Conservation (phyloP, 2,797 vertebrate genomes). For the Lates japonicus region DNA sequence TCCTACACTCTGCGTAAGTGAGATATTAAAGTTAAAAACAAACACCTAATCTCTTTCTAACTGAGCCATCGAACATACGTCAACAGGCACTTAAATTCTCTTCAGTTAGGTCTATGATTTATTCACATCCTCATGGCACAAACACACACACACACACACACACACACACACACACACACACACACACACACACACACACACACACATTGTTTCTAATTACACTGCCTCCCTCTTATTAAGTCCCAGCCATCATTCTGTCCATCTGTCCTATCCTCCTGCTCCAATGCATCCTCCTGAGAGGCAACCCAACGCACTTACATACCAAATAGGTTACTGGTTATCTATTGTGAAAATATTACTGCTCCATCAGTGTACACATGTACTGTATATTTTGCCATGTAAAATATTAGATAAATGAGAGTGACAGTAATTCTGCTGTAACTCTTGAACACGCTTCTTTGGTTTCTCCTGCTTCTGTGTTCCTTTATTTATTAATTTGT, state of each 20-base stretch:
- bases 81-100: conserved; percentile 53
- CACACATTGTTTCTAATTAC: conserved; percentile 14
- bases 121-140: conserved; percentile 17
- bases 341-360: neutral
- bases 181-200: conserved; percentile 27
- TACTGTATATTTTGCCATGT: neutral
- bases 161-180: neutral
- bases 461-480: neutral
- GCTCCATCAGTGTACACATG: neutral
- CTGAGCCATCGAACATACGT: conserved; percentile 37
- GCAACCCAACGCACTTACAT: conserved; percentile 3
- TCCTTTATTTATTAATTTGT: too few relatives aligned
- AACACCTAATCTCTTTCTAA: conserved; percentile 26
- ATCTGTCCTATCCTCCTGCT: conserved; percentile 40
- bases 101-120: conserved; percentile 31
- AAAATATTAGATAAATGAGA: neutral
- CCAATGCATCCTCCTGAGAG: conserved; percentile 4
- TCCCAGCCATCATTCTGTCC: conserved; percentile 27
- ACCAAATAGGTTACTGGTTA: conserved; percentile 9
- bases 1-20: conserved; percentile 10
- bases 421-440: neutral
- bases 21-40: neutral
- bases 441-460: neutral
- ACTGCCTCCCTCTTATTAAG: conserved; percentile 17
- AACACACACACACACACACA: conserved; percentile 20